Evolutionary conservation across 2,797 vertebrate species (phyloP), one percentile per base, ranked within the genome.

Genomic region (Pseudochirops corinnae): DNA sequence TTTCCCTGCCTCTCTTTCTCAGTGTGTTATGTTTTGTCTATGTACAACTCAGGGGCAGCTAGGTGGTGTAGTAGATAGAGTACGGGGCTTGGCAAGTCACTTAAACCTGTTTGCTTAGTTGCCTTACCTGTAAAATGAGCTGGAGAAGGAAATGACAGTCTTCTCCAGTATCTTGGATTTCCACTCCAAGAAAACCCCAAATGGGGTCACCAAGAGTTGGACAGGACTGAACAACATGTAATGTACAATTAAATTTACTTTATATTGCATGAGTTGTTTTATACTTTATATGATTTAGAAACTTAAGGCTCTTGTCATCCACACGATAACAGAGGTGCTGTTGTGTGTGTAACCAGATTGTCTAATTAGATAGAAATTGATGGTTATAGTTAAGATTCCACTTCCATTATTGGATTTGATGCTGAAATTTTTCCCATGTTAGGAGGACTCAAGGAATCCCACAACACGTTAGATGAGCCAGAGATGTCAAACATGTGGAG

Each of bases 81-180:
- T 1, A 11, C 53, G 33, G 31, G 60, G 13, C 60, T 67, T 7
- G 11, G 24, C 56, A 95, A 92, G 56, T 56, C 39, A 82, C 50
- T 90, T 90, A 33, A 90, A 57, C 82, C 93, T 91, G 46, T 52
- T 56, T 67, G 62, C 55, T 92, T 4, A 4, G 55, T 95, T 93
- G 94, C 92, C n/a, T 95, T 50, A 92, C 50, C 82, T 82, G 26
- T 11, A 53, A 95, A 96, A 92, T 57, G 39, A 60, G 58, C 31
- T 5, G 31, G 31, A 67, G 31, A 67, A 67, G 13, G 60, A 67
- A 67, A 67, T 67, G 13, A 13, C 10, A 67, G 14, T 13, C 60
- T 13, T 14, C 3, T 67, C 24, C 56, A 57, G 56, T 67, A 33
- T 33, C 31, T 67, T 33, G 33, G 4, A 56, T 56, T 21, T 21